Base-by-base conservation (phyloP, 2,113 vertebrate species). In the Macaca fascicularis region DNA sequence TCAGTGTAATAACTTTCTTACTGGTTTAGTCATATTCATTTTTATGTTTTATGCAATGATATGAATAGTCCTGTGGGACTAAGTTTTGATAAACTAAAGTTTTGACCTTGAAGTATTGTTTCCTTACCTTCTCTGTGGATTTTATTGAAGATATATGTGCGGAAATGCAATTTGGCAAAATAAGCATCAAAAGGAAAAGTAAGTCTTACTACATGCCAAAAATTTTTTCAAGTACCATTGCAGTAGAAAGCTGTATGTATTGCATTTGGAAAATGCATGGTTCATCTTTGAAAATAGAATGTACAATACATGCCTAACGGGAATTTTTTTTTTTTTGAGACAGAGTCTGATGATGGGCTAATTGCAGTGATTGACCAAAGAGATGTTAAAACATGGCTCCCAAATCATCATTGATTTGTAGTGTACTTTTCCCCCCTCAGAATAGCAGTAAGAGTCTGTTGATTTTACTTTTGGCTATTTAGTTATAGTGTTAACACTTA, bases 21-120 rank as follows among this genome's bases (percentile, higher is more conserved):
- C 22, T 84, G 35, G 86, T 70, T 64, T 84, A 57, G 61, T 87
- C 40, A 85, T 90, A 94, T 95, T 75, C 20, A 45, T 94, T 79
- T 96, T 27, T 95, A 16, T 11, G 4, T 76, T 76, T 85, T 32
- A 75, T 76, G 5, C 22, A 50, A 2, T 76, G 19, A 76, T 23
- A 32, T 76, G 57, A 90, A 93, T 45, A 90, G 35, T 81, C 22
- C 45, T 84, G 0, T 74, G 3, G 32, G n/a, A 5, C 55, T 40
- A 81, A 82, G 11, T 72, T 45, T 87, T 84, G 25, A 38, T 93
- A 55, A 91, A 19, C 48, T 90, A 30, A 85, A 57, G 23, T 61
- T 16, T 19, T 90, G 70, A 52, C 57, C 30, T 43, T 74, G 22
- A 92, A 70, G 19, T 8, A 74, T 48, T 78, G 32, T 90, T 72